A percentile compares a stretch with the other conserved stretches of the same genome.
Evolutionary conservation across 1,140 invertebrate genomes (phyloP).

Genomic region (Drosophila watanabei): DNA sequence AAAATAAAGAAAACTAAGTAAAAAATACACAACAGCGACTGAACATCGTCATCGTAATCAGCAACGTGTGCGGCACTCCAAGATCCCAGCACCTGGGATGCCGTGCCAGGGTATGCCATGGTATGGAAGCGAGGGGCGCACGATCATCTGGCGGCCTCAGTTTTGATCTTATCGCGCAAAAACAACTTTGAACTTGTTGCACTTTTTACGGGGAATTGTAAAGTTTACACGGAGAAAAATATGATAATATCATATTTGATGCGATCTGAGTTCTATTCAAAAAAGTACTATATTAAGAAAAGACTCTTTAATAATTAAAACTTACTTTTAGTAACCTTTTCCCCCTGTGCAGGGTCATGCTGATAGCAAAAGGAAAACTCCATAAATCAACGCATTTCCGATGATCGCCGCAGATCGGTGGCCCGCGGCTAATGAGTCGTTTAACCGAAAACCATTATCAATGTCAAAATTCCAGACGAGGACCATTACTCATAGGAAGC

Average conservation of each 20-base stretch:
- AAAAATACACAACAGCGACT: slow-evolving; percentile 29
- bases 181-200: slow-evolving; percentile 47
- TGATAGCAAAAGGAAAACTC: slow-evolving; percentile 19
- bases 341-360: slow-evolving; percentile 6
- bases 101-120: slow-evolving; percentile 8
- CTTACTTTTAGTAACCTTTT: neutral
- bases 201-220: slow-evolving; percentile 42
- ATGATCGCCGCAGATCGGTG: slow-evolving; percentile 40
- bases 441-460: slow-evolving; percentile 78
- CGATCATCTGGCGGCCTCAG: slow-evolving; percentile 43
- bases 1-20: slow-evolving; percentile 18
- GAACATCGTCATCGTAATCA: slow-evolving; percentile 80
- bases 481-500: slow-evolving; percentile 65
- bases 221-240: slow-evolving; percentile 17
- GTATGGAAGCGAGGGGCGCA: slow-evolving; percentile 12
- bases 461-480: slow-evolving; percentile 62
- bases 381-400: slow-evolving; percentile 79
- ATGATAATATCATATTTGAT: neutral
- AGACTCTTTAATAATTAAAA: neutral
- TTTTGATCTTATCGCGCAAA: slow-evolving; percentile 66
- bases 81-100: slow-evolving; percentile 59
- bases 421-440: slow-evolving; percentile 71
- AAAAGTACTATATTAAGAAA: neutral
- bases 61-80: slow-evolving; percentile 76
- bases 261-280: neutral